phyloP scores from a whole-genome alignment of 2,113 vertebrate genomes.

The Perca fluviatilis region DNA sequence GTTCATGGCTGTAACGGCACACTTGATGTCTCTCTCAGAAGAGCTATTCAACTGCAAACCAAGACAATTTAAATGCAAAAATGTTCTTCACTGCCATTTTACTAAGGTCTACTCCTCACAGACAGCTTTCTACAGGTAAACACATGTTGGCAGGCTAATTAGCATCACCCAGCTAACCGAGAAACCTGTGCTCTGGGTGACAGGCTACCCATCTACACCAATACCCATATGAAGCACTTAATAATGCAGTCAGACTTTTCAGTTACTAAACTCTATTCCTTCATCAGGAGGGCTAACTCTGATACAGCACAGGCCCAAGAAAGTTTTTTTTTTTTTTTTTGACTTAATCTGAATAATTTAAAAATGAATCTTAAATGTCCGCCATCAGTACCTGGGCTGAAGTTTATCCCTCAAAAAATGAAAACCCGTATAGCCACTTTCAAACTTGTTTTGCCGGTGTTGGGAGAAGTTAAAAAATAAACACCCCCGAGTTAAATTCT shows the following conservation, averaged over 20 bases:
- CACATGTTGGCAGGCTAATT: background rate
- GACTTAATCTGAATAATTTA: background rate
- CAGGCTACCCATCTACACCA: background rate
- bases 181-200: slow-evolving; percentile 19
- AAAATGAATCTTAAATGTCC: background rate
- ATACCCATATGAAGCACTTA: slow-evolving; percentile 15
- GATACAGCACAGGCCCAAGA: background rate
- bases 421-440: background rate
- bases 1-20: background rate
- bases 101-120: slow-evolving; percentile 9
- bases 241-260: slow-evolving; percentile 4
- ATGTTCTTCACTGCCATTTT: slow-evolving; percentile 54
- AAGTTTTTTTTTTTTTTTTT: background rate
- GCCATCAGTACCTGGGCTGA: background rate
- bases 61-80: slow-evolving; percentile 16
- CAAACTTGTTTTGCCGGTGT: background rate
- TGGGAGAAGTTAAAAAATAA: slow-evolving; percentile 1
- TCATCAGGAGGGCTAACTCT: background rate
- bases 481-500: slow-evolving; percentile 14
- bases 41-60: background rate
- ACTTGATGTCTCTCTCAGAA: background rate
- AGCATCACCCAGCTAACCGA: background rate
- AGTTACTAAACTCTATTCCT: background rate
- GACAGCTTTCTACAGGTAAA: background rate
- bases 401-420: background rate